Evolutionary conservation across 2,888 invertebrate species (phyloP).

Genomic region (Oscheius onirici): DNA sequence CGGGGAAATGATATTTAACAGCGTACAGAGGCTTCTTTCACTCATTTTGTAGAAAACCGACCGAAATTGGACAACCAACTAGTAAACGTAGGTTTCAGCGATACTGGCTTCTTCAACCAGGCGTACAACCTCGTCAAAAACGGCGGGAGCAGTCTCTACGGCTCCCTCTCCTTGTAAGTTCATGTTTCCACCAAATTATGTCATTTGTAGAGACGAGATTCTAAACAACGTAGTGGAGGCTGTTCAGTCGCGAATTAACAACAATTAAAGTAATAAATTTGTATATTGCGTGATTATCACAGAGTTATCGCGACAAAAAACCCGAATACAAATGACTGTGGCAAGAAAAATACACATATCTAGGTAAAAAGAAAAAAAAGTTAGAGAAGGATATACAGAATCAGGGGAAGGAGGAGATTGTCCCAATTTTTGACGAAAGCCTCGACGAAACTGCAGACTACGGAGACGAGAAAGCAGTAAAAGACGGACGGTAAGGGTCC

Average conservation of each 20-base stretch:
- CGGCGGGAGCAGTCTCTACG: neutral
- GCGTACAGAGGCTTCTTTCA: no score
- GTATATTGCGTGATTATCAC: neutral
- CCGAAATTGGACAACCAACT: no score
- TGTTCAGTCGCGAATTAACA: neutral
- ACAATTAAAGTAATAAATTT: neutral
- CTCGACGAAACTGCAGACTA: slow-evolving; percentile 54
- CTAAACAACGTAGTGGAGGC: neutral
- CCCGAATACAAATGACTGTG: neutral
- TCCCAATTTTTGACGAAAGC: slow-evolving; percentile 58
- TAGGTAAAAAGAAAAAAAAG: neutral
- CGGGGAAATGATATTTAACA: no score
- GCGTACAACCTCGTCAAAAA: neutral
- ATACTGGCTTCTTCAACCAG: neutral
- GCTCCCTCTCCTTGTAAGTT: neutral
- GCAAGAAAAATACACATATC: neutral
- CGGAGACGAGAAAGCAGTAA: slow-evolving; percentile 40
- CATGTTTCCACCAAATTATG: neutral
- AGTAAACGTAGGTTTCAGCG: no score
- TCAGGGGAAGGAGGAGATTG: slow-evolving; percentile 62
- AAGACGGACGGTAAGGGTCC: slow-evolving; percentile 25
- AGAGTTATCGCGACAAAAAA: neutral
- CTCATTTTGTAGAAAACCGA: no score
- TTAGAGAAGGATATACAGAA: slow-evolving; percentile 47
- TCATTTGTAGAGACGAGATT: neutral